A percentile compares a stretch with the other conserved stretches of the same genome.
These are phyloP conservation scores for Perca flavescens DNA, from an alignment of 2,113 vertebrate species.

Conservation along the genomic window DNA sequence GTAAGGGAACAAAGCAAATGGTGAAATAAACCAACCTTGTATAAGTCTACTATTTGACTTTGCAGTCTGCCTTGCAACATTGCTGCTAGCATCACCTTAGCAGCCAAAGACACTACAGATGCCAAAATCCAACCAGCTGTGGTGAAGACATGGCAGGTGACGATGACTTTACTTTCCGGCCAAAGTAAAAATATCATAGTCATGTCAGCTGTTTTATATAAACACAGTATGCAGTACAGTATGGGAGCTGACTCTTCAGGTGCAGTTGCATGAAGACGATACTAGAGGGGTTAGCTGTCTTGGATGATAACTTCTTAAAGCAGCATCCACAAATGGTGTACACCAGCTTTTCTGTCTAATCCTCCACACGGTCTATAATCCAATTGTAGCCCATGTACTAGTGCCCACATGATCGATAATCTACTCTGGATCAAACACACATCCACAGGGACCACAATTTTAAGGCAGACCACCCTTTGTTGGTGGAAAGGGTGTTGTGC, in stretches of 20 bases:
- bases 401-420: neutral
- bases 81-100: neutral
- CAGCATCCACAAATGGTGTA: neutral
- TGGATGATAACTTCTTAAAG: neutral
- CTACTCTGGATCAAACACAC: neutral
- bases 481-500: neutral
- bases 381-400: neutral
- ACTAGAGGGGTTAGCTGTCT: neutral
- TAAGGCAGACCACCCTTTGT: conserved; percentile 1
- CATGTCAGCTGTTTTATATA: neutral
- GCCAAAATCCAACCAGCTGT: conserved; percentile 15
- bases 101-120: neutral
- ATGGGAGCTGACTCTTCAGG: neutral
- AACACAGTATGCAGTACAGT: neutral
- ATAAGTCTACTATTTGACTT: neutral
- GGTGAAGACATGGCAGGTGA: conserved; percentile 12
- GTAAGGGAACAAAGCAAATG: neutral
- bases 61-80: neutral
- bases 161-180: conserved; percentile 4
- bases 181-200: neutral
- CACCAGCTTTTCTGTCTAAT: neutral
- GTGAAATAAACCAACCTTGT: neutral
- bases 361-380: neutral
- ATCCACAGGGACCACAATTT: conserved; percentile 3
- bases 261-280: neutral